Conservation (phyloP, 2,888 invertebrate genomes). For the Ophioninae sp. region DNA sequence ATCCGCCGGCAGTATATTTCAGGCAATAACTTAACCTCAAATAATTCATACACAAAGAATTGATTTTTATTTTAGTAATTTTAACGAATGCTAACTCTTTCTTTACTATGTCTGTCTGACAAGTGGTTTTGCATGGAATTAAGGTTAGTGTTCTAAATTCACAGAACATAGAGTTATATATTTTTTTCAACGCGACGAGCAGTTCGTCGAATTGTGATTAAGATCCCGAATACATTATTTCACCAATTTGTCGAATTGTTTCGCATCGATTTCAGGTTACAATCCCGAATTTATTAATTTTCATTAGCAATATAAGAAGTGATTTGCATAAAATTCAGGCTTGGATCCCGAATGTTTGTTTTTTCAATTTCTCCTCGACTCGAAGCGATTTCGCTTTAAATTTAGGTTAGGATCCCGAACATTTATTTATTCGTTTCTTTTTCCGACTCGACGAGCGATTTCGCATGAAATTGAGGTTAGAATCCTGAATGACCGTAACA, state of each 20-base stretch:
- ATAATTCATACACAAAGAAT: neutral
- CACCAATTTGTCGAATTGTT: neutral
- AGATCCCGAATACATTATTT: neutral
- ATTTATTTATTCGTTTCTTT: neutral
- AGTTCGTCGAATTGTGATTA: neutral
- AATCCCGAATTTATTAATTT: neutral
- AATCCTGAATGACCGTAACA: neutral
- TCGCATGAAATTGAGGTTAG: neutral
- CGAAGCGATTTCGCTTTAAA: too few species aligned
- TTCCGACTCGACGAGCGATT: neutral
- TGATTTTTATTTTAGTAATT: neutral
- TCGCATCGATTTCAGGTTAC: neutral
- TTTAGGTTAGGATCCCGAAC: neutral
- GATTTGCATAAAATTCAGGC: neutral
- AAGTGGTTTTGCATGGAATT: neutral
- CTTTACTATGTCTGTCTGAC: neutral
- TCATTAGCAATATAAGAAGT: neutral
- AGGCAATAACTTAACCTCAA: neutral
- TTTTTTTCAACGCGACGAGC: neutral
- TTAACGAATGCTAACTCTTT: neutral
- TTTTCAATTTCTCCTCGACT: too few species aligned
- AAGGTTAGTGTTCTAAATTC: neutral
- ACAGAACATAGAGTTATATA: neutral
- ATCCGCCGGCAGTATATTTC: neutral
- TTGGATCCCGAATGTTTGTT: neutral